Evolutionary conservation across 2,113 vertebrate species (phyloP).

Genomic region (Bothrops jararaca): DNA sequence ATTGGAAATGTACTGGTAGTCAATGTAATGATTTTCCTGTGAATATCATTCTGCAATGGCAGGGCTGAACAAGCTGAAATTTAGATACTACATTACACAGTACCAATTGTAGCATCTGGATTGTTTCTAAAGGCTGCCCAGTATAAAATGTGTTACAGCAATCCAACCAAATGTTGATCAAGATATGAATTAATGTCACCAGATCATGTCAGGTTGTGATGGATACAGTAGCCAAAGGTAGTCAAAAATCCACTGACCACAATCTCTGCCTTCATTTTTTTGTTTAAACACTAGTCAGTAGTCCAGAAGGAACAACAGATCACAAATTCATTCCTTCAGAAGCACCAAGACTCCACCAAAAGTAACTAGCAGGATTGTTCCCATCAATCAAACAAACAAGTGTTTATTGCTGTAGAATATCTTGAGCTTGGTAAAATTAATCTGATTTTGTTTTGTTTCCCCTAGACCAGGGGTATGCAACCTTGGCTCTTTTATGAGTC

Average conservation of each 20-base stretch:
- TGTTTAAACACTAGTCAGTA: not conserved
- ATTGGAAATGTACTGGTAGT: not conserved
- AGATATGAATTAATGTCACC: not conserved
- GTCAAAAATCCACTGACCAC: not conserved
- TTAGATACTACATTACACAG: not conserved
- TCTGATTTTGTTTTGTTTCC: not conserved
- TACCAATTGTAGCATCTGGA: not conserved
- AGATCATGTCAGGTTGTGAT: not conserved
- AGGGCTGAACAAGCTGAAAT: not conserved
- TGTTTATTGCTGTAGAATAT: not conserved
- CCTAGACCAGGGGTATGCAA: not conserved
- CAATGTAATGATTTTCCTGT: not conserved
- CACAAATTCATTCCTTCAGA: not conserved
- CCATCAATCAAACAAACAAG: not conserved
- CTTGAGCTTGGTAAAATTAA: not conserved
- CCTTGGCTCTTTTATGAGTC: too few relatives aligned
- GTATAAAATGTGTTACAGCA: not conserved
- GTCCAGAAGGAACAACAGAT: not conserved
- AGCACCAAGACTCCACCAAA: not conserved
- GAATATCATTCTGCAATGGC: not conserved
- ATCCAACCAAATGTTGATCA: not conserved
- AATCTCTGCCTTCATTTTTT: not conserved
- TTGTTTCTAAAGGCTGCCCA: not conserved
- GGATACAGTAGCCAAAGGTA: not conserved
- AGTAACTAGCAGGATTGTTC: not conserved